phyloP scores from a whole-genome alignment of 1,140 invertebrate genomes.

The Neotoxoptera formosana region DNA sequence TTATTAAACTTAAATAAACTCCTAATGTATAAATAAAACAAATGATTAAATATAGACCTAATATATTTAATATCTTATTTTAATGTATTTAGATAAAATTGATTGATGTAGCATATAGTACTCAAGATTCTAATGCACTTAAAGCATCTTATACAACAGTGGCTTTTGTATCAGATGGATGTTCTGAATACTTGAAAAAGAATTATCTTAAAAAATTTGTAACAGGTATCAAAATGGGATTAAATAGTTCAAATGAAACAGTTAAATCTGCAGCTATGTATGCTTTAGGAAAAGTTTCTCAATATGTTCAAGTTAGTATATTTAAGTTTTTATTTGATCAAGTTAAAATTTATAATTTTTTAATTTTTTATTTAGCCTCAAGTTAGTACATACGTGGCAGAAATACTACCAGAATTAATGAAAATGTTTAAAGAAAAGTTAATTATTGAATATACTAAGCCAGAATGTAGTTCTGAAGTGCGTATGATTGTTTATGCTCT shows the following conservation, averaged over 20 bases:
- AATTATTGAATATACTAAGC: constrained; percentile 40
- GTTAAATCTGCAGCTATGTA: constrained; percentile 81
- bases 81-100: constrained; percentile 66
- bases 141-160: constrained; percentile 78
- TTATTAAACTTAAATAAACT: background rate
- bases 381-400: constrained; percentile 75
- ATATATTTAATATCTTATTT: no score
- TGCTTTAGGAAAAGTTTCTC: constrained; percentile 82
- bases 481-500: constrained; percentile 54
- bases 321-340: constrained; percentile 1
- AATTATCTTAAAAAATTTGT: constrained; percentile 78
- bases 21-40: background rate
- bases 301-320: constrained; percentile 73
- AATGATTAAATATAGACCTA: background rate
- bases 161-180: constrained; percentile 82
- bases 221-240: constrained; percentile 74
- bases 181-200: constrained; percentile 75
- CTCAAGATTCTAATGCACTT: constrained; percentile 69
- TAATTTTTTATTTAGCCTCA: constrained; percentile 69
- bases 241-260: constrained; percentile 69
- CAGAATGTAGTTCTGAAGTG: constrained; percentile 52
- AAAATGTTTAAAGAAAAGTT: constrained; percentile 70
- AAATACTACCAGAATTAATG: constrained; percentile 78
- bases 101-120: constrained; percentile 71
- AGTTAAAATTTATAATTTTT: constrained; percentile 29